phyloP scores from a whole-genome alignment of 2,113 vertebrate species.

The Coptodon bakossiorum region DNA sequence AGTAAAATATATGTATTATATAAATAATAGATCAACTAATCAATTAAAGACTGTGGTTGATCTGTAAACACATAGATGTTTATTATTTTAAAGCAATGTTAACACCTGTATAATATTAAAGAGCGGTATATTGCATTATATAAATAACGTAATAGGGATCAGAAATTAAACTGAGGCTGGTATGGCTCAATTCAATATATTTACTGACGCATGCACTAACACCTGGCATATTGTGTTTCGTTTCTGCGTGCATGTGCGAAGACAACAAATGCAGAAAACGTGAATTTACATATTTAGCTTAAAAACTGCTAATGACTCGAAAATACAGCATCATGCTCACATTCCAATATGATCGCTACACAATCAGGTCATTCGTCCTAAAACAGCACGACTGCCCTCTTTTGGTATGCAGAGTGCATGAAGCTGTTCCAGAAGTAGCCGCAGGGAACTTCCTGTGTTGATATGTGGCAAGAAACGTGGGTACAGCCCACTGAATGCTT shows the following conservation, averaged over 20 bases:
- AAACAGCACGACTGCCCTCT: slow-evolving; percentile 41
- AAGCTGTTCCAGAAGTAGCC: not conserved
- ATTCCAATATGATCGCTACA: not conserved
- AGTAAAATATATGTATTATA: not conserved
- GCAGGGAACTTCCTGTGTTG: not conserved
- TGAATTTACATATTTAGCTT: not conserved
- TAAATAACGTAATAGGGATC: not conserved
- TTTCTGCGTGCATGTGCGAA: not conserved
- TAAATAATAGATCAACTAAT: not conserved
- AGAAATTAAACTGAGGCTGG: not conserved
- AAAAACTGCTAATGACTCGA: not conserved
- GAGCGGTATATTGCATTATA: not conserved
- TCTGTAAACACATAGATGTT: not conserved
- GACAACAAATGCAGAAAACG: not conserved
- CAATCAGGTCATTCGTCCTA: not conserved
- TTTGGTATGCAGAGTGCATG: slow-evolving; percentile 16
- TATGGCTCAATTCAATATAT: not conserved
- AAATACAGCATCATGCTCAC: not conserved
- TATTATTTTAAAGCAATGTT: too few relatives aligned
- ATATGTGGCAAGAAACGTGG: not conserved
- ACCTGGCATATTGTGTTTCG: not conserved
- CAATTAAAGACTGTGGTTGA: not conserved
- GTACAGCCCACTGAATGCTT: not conserved
- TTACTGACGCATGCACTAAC: not conserved
- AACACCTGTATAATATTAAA: not conserved